phyloP scores from a whole-genome alignment of 92 coral and sea anemone genomes.

The Actinernus sp. region DNA sequence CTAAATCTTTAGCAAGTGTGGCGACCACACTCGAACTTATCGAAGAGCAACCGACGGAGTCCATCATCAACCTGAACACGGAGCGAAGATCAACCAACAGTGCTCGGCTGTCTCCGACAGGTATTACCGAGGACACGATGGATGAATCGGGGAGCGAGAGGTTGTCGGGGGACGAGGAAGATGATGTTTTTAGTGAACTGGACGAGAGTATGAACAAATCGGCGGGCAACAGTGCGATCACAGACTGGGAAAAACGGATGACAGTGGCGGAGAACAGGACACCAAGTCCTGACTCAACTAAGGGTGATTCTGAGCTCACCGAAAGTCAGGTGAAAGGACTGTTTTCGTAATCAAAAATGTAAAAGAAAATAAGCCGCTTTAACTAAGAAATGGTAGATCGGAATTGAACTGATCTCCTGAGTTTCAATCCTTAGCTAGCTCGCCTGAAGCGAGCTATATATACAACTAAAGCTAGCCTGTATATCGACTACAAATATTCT shows the following conservation, averaged over 20 bases:
- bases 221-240: not conserved
- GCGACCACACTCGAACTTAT: too few relatives aligned
- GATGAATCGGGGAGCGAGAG: constrained; percentile 72
- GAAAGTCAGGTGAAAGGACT: constrained; percentile 38
- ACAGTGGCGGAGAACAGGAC: not conserved
- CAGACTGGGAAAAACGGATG: constrained; percentile 2
- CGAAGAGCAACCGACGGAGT: not conserved
- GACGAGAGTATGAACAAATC: constrained; percentile 22
- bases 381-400: too few relatives aligned
- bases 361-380: too few relatives aligned
- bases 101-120: constrained; percentile 43
- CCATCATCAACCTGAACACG: constrained; percentile 31
- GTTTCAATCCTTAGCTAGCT: too few relatives aligned
- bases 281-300: constrained; percentile 17
- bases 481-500: too few relatives aligned
- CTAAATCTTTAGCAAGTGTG: too few relatives aligned
- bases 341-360: not conserved
- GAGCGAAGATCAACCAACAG: constrained; percentile 40
- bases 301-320: constrained; percentile 6
- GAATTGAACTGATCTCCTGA: too few relatives aligned
- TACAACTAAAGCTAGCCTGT: too few relatives aligned
- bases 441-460: too few relatives aligned
- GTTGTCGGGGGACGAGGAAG: constrained; percentile 65
- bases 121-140: constrained; percentile 23
- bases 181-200: constrained; percentile 43